A percentile compares a stretch with the other conserved stretches of the same genome.
Evolutionary conservation across 2,797 vertebrate genomes (phyloP).

Genomic region (Parambassis ranga): DNA sequence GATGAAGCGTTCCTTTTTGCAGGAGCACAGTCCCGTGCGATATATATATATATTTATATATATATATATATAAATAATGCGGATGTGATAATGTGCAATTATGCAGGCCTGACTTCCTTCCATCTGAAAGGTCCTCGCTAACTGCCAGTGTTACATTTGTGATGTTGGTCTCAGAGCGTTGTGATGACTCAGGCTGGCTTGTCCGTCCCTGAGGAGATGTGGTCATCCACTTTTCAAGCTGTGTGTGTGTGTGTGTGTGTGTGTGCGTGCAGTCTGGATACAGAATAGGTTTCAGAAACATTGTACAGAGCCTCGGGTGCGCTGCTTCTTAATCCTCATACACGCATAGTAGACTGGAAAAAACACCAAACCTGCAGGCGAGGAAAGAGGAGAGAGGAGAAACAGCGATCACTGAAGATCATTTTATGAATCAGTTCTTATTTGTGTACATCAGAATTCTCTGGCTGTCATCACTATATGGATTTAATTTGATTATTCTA

Average conservation of each 20-base stretch:
- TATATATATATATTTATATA: too few relatives aligned
- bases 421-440: too few relatives aligned
- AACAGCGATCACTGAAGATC: too few relatives aligned
- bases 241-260: neutral
- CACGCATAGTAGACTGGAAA: constrained; percentile 97
- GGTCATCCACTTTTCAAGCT: constrained; percentile 10
- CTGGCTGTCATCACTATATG: neutral
- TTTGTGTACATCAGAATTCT: neutral
- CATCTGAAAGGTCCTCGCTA: neutral
- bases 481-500: constrained; percentile 1
- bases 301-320: constrained; percentile 76
- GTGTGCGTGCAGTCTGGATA: neutral
- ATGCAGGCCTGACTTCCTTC: neutral
- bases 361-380: constrained; percentile 86
- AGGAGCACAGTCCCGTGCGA: constrained; percentile 1
- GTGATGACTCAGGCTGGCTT: neutral
- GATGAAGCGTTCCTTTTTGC: neutral
- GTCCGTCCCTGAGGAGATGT: constrained; percentile 59
- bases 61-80: constrained; percentile 1
- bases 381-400: neutral
- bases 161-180: neutral
- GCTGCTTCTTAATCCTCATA: constrained; percentile 91
- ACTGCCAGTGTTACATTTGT: neutral
- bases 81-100: neutral
- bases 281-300: constrained; percentile 71